Base-by-base conservation (phyloP, 2,888 invertebrate genomes). In the Geophilus truncorum region DNA sequence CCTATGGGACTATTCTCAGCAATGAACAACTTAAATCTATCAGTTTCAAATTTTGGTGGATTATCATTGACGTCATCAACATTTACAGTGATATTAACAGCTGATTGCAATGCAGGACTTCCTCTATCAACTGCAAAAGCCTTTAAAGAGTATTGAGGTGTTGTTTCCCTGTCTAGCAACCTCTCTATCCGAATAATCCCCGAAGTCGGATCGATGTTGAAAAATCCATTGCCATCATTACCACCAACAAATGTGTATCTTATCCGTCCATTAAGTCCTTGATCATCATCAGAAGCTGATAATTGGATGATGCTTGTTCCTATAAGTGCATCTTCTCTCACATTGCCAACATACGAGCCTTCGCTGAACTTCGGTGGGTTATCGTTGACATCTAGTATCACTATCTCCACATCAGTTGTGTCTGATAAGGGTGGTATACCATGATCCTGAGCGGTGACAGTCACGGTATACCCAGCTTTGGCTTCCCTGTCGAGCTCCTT, bases 1-100 rank as follows among this genome's bases (percentile, higher is more conserved):
- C 97, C 98, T 0, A 97, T 91, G 0, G 98, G 97, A n/a, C 96
- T 96, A 86, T 99, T 98, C 88, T 99, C 98, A 0, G 95, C 90
- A 4, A 98, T 93, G 86, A 94, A 95, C 51, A 97, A 91, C 0
- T 92, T 91, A 15, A 98, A 93, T 85, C 93, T 93, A 84, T 96
- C 95, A 1, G 93, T 93, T 82, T 94, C 93, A 87, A 96, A 97
- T 0, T 93, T 93, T 0, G 96, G 96, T 0, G 96, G 95, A 0
- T 94, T 94, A 85, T 96, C 96, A 85, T 96, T 96, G 10, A 96
- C 92, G 85, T 96, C 95, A 85, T 95, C 94, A 80, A 96, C 90
- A 30, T 81, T 78, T n/a, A 96, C 92, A 82, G 92, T 92, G 0
- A 96, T 92, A 0, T 84, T 81, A 5, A 86, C 86, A 1, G 85